These are phyloP conservation scores for Hermaeophaga mercurialis DNA, from an alignment of 2,888 invertebrate genomes.

Conservation along the genomic window DNA sequence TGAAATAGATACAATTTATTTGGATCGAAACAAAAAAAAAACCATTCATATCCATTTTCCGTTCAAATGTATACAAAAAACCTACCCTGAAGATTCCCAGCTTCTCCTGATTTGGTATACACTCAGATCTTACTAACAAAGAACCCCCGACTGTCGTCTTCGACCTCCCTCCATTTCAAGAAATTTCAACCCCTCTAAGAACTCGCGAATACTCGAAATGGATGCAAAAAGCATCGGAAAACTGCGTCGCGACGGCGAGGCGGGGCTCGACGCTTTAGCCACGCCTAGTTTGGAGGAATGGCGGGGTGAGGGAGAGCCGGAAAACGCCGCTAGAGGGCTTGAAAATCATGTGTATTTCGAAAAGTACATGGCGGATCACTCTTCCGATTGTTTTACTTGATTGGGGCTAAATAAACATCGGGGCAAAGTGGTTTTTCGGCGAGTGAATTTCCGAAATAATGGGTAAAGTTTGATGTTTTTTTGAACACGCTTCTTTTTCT, in stretches of 20 bases:
- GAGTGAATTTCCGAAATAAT: constrained; percentile 35
- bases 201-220: constrained; percentile 11
- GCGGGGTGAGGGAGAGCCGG: constrained; percentile 44
- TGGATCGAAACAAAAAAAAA: background rate
- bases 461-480: constrained; percentile 44
- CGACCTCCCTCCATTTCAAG: constrained; percentile 6
- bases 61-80: no score
- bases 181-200: constrained; percentile 1
- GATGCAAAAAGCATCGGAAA: constrained; percentile 11
- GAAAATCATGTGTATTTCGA: constrained; percentile 46
- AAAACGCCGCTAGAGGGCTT: constrained; percentile 52
- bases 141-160: background rate
- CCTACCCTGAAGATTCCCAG: background rate
- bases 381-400: constrained; percentile 44
- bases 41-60: no score
- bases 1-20: no score
- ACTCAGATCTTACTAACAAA: background rate
- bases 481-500: constrained; percentile 10
- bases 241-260: constrained; percentile 31
- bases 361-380: constrained; percentile 50
- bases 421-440: constrained; percentile 37
- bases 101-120: background rate
- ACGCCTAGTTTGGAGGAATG: constrained; percentile 42
- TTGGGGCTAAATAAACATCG: constrained; percentile 43
- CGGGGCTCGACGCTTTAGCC: constrained; percentile 38